Percentiles rank a stretch among this genome's conserved stretches.
Conservation (phyloP, 2,888 invertebrate species). For the Hypena proboscidalis region DNA sequence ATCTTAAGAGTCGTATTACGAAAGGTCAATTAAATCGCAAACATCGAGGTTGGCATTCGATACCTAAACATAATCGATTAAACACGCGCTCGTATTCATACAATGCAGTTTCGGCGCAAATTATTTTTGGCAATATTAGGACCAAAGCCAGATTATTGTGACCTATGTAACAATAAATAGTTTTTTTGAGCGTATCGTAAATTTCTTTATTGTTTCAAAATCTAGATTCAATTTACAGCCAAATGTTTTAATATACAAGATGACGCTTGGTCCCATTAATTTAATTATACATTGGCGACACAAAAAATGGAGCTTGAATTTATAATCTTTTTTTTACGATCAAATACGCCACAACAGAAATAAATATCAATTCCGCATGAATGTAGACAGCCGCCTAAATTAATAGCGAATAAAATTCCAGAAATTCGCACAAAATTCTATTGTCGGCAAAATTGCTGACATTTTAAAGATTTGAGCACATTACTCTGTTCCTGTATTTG, state of each 20-base stretch:
- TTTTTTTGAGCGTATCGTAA: too few species aligned
- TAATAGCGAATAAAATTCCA: constrained; percentile 20
- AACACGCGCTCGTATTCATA: constrained; percentile 71
- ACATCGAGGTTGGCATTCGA: constrained; percentile 65
- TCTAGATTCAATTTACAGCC: too few species aligned
- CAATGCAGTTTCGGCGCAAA: constrained; percentile 56
- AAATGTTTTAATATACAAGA: too few species aligned
- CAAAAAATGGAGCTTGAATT: neutral
- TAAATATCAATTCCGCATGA: constrained; percentile 8
- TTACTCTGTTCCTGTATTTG: constrained; percentile 43
- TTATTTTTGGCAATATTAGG: constrained; percentile 52
- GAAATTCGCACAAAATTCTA: constrained; percentile 15
- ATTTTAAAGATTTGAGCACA: constrained; percentile 29
- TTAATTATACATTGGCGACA: neutral
- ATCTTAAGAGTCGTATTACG: constrained; percentile 30
- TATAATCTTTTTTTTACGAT: constrained; percentile 1
- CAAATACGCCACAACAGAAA: neutral
- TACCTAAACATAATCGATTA: constrained; percentile 80
- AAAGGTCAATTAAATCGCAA: constrained; percentile 52
- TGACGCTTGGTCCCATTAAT: too few species aligned
- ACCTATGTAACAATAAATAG: too few species aligned
- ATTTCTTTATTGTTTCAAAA: too few species aligned
- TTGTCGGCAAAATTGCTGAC: constrained; percentile 28
- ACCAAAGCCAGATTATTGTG: constrained; percentile 29
- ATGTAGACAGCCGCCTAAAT: constrained; percentile 11